phyloP scores from a whole-genome alignment of 2,888 invertebrate genomes.

The Xiphydria camelus region DNA sequence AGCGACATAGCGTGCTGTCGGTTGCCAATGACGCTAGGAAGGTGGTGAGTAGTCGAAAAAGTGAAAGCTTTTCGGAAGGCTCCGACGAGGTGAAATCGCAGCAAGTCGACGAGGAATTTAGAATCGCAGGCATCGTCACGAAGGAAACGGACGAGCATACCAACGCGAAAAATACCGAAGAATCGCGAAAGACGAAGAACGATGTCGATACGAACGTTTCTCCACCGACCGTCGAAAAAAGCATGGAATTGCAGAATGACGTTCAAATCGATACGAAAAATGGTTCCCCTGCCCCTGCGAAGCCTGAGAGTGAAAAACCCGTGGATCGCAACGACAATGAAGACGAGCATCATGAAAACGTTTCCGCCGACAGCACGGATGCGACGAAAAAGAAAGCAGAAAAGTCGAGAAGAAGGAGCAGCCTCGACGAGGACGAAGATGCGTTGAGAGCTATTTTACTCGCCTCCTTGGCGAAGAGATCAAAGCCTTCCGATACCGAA shows the following conservation, averaged over 20 bases:
- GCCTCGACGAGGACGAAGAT: conserved; percentile 53
- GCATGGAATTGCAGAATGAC: no score
- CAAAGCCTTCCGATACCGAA: conserved; percentile 17
- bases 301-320: neutral
- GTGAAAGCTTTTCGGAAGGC: neutral
- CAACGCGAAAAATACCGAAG: neutral
- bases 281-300: neutral
- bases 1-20: no score
- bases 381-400: neutral
- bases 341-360: no score
- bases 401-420: conserved; percentile 31
- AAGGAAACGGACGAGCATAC: neutral
- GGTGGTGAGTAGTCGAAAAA: neutral
- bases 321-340: no score
- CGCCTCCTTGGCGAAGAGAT: conserved; percentile 46
- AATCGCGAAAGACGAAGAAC: neutral
- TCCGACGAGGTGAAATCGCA: neutral
- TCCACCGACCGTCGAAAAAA: no score
- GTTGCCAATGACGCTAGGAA: no score
- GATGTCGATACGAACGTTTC: neutral
- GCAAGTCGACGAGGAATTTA: neutral
- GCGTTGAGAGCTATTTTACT: conserved; percentile 45
- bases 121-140: neutral
- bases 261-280: neutral
- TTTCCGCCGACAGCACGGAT: neutral